phyloP scores from a whole-genome alignment of 2,113 vertebrate genomes.

The Saccopteryx leptura region DNA sequence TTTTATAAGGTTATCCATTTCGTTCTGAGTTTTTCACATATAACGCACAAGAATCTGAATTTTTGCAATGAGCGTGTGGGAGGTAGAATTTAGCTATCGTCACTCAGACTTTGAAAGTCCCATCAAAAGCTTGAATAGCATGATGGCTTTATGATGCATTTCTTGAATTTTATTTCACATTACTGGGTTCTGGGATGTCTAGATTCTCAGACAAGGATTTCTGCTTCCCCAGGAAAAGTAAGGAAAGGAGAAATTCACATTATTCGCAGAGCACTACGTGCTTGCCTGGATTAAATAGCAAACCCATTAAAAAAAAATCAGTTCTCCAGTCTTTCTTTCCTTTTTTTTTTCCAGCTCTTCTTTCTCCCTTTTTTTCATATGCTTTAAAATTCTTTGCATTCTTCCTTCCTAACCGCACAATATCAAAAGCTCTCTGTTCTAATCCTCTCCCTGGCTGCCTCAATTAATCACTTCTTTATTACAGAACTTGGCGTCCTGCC shows the following conservation, averaged over 20 bases:
- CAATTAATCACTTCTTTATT: slow-evolving; percentile 80
- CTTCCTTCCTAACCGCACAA: slow-evolving; percentile 66
- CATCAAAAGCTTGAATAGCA: neutral
- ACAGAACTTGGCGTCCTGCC: slow-evolving; percentile 69
- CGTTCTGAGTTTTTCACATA: too few relatives aligned
- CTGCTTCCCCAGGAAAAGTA: neutral
- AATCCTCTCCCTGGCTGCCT: slow-evolving; percentile 75
- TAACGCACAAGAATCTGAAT: neutral
- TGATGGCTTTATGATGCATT: neutral
- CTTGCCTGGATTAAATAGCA: neutral
- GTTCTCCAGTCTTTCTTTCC: slow-evolving; percentile 29
- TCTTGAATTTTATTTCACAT: slow-evolving; percentile 43
- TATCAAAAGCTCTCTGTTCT: slow-evolving; percentile 79
- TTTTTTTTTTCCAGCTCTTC: slow-evolving; percentile 59
- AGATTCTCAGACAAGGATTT: neutral
- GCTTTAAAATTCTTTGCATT: slow-evolving; percentile 68
- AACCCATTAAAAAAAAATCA: neutral
- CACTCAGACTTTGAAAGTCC: neutral
- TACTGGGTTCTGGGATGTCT: neutral
- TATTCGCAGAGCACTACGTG: neutral
- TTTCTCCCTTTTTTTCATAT: slow-evolving; percentile 29
- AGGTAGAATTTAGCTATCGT: neutral
- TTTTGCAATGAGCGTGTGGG: fast-evolving
- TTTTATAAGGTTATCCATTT: neutral
- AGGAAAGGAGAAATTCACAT: neutral